Evolutionary conservation across 2,797 vertebrate genomes (phyloP).

Genomic region (Cottoperca gobio): DNA sequence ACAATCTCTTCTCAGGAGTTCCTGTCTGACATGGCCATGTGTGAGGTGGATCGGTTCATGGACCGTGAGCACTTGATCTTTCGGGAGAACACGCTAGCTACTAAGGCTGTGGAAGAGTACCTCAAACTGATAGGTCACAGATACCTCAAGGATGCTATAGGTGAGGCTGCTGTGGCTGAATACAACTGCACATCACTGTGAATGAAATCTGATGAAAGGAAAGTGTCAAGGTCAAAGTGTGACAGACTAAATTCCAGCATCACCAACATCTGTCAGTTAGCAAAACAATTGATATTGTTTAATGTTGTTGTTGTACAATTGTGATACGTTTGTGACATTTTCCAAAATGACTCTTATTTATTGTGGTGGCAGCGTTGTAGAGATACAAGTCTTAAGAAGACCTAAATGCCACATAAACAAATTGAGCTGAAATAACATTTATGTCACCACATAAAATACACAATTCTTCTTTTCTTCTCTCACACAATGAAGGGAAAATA

Average conservation of each 20-base stretch:
- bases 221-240: neutral
- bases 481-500: neutral
- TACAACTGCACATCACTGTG: neutral
- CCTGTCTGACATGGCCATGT: constrained; percentile 98
- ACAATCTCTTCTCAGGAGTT: constrained; percentile 88
- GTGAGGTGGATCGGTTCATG: constrained; percentile 97
- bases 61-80: constrained; percentile 98
- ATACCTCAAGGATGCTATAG: constrained; percentile 99
- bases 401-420: constrained; percentile 23
- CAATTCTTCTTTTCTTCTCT: constrained; percentile 13
- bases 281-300: neutral
- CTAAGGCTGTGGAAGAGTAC: constrained; percentile 99
- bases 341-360: neutral
- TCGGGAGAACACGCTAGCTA: constrained; percentile 97
- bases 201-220: neutral
- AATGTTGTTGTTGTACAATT: constrained; percentile 4
- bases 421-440: constrained; percentile 1
- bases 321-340: constrained; percentile 13
- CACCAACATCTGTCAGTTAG: neutral
- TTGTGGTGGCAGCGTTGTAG: neutral
- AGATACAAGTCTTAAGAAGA: neutral
- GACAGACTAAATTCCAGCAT: neutral
- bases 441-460: neutral
- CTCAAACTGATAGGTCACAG: constrained; percentile 98
- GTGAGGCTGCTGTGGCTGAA: constrained; percentile 73